Evolutionary conservation across 2,888 invertebrate species (phyloP), one percentile per base, ranked within the genome.

Genomic region (Gonocerus acuteangulatus): DNA sequence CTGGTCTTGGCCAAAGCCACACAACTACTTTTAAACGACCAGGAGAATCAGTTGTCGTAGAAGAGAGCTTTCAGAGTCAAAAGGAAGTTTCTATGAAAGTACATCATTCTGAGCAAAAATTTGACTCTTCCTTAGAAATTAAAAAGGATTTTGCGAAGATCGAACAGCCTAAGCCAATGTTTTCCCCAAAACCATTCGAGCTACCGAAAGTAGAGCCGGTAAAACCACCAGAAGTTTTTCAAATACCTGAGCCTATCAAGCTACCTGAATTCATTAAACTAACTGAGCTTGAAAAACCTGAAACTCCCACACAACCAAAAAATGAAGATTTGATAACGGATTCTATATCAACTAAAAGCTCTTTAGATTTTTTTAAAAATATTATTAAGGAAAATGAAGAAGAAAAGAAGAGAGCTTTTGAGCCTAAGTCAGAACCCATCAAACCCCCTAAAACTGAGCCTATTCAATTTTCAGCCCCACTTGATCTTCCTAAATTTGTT

Each of bases 321-420:
- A 62, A 62, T n/a, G 62, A 62, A 16, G 64, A 65, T 39, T 42
- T 62, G 4, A 56, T 65, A 57, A 62, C 65, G 23, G 62, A 72
- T 36, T 81, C 80, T 6, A 82, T 84, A 64, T 79, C 82, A 4
- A 84, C 81, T 68, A 78, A 82, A 66, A 81, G 82, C 58, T 84
- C 85, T 1, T 74, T 83, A 48, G 82, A 82, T 68, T 85, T 81
- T 71, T 85, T 85, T 69, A 82, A 83, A 62, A 80, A 79, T 15
- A 80, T 83, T 71, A 80, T 84, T 44, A 79, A 79, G 68, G 78
- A 78, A 65, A 72, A 70, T 34, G 78, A 78, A 39, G 71, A 73
- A 13, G 66, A 66, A 52, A 54, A 54, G 9, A 54, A 54, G 21
- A 60, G 57, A n/a, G 36, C 44, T 23, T 19, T 42, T 48, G 51